Conservation (phyloP, 2,888 invertebrate genomes). For the Notocelia uddmanniana region DNA sequence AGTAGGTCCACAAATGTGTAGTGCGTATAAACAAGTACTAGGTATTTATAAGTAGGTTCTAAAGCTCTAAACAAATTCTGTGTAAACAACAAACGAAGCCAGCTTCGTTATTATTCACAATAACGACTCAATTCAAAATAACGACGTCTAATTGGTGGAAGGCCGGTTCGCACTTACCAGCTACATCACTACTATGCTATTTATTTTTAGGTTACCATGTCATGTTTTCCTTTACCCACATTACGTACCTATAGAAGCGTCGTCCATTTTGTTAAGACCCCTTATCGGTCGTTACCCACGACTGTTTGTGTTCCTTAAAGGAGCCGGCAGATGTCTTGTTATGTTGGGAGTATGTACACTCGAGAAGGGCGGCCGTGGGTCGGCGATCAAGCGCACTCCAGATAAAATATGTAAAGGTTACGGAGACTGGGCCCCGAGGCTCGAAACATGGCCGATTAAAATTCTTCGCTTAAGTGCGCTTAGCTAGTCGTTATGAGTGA, state of each 20-base stretch:
- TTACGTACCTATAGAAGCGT: constrained; percentile 67
- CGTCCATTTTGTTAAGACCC: constrained; percentile 69
- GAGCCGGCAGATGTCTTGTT: constrained; percentile 63
- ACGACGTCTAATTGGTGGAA: constrained; percentile 29
- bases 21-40: too few species aligned
- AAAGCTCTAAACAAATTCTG: too few species aligned
- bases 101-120: constrained; percentile 17
- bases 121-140: constrained; percentile 19
- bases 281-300: constrained; percentile 62
- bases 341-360: constrained; percentile 71
- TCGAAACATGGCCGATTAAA: constrained; percentile 71
- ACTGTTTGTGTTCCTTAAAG: constrained; percentile 60
- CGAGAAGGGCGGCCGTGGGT: constrained; percentile 73
- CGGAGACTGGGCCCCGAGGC: constrained; percentile 64
- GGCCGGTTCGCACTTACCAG: constrained; percentile 7
- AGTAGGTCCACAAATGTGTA: too few species aligned
- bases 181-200: constrained; percentile 32
- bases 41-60: too few species aligned
- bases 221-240: constrained; percentile 63
- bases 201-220: constrained; percentile 47
- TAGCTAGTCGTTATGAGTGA: constrained; percentile 50
- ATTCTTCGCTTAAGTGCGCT: constrained; percentile 66
- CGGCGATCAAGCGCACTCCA: constrained; percentile 80
- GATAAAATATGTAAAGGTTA: constrained; percentile 85
- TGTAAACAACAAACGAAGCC: not conserved